These are phyloP conservation scores for Caenorhabditis japonica DNA, from an alignment of 2,888 invertebrate genomes.

Conservation along the genomic window DNA sequence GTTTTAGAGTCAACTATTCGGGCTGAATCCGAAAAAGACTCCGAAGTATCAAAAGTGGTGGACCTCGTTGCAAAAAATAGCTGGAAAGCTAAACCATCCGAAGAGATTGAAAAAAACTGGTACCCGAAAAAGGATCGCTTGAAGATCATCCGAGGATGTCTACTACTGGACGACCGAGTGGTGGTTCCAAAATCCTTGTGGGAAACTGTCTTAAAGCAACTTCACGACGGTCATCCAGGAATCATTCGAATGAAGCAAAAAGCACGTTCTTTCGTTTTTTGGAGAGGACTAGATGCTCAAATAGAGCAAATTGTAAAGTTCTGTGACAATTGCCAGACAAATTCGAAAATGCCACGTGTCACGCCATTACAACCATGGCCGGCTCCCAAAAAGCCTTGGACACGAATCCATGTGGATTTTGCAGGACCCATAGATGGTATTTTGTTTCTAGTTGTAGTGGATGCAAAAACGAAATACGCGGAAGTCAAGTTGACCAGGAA, in stretches of 20 bases:
- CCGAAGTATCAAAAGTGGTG: neutral
- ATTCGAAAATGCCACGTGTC: constrained; percentile 53
- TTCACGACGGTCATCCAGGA: constrained; percentile 71
- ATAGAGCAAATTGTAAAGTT: constrained; percentile 47
- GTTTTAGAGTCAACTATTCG: neutral
- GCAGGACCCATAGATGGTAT: constrained; percentile 77
- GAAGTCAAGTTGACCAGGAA: no score
- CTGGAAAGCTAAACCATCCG: constrained; percentile 11
- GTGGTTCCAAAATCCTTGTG: no score
- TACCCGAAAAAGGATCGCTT: constrained; percentile 39
- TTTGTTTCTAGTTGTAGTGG: constrained; percentile 77
- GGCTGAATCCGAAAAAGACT: constrained; percentile 1
- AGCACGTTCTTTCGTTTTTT: constrained; percentile 71
- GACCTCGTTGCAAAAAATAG: neutral
- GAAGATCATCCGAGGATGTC: constrained; percentile 59
- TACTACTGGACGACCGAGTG: constrained; percentile 64
- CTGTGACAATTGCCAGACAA: constrained; percentile 59
- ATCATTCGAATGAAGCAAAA: constrained; percentile 69
- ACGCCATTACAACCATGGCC: constrained; percentile 71
- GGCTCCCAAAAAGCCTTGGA: constrained; percentile 72
- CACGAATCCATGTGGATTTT: constrained; percentile 79
- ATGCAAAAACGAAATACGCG: no score
- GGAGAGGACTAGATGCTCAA: constrained; percentile 63
- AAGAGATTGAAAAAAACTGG: neutral
- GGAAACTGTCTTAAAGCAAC: no score